Base-by-base conservation (phyloP, 1,140 invertebrate species). In the Elysia chlorotica region DNA sequence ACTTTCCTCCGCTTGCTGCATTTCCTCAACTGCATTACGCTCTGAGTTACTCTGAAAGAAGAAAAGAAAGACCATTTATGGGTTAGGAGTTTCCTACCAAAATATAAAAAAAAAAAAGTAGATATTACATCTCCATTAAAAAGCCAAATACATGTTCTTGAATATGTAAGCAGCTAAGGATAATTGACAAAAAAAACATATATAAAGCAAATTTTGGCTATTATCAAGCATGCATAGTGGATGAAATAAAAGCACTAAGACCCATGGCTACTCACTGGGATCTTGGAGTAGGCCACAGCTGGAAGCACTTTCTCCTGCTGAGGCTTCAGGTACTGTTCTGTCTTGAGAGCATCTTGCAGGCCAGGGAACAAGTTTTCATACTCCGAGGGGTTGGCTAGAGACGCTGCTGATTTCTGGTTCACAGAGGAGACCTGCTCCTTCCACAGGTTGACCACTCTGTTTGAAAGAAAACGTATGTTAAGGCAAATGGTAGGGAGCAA, bases 291-390 rank as follows among this genome's bases (percentile, higher is more conserved):
- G 21, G 72, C 79, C 2, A 72, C 75, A 23, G 86, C 86, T 25
- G 84, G 85, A 25, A 82, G 72, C 14, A 79, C 73, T 53, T 65
- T 67, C 54, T 75, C 72, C 75, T 84, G 76, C 73, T 86, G 79
- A 33, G 79, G 74, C 66, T 78, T 75, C 10, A 86, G 74, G 36
- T 74, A 87, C 73, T 85, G 82, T 86, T 97, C 94, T 0, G 93
- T 91, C 81, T 92, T 92, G 0, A 96, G 82, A 0, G 93, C 90
- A 76, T 96, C 92, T 56, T 88, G 88, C 67, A 93, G 92, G 2
- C 94, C 95, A 1, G 96, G 96, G 85, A 99, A 99, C 38, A 99
- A 89, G 89, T 99, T 99, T 83, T 97, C 95, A 86, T 99, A 99
- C 78, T 98, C 93, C 54, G 92, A 90, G 0, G 97, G 98, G 90